Base-by-base conservation (phyloP, 2,113 vertebrate species). In the Pungitius pungitius region DNA sequence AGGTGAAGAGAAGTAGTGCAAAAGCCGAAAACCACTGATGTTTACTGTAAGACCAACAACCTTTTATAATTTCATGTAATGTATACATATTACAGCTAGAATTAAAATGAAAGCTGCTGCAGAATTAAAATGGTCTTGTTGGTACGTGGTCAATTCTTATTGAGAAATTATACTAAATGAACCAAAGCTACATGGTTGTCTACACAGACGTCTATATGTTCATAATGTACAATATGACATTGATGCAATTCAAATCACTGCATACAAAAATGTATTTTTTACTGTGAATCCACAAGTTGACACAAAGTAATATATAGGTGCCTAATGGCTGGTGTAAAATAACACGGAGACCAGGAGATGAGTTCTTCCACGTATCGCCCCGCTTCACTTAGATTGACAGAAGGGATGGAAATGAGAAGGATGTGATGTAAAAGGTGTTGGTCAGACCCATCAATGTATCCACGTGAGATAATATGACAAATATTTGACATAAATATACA, bases 1-100 rank as follows among this genome's bases (percentile, higher is more conserved):
- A 84, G 76, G 80, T 75, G 81, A 84, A 56, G 72, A 58, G 71
- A 84, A 82, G 67, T 40, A 63, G 69, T 59, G 82, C 42, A 73
- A 30, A 70, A 82, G 64, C 59, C 51, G n/a, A 73, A 74, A 62
- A 87, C 58, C 6, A 35, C 62, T 56, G 8, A 13, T 54, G 74
- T 72, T 71, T 72, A 69, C 58, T 64, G 37, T 3, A 61, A 79
- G 40, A 69, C 68, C 2, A 42, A 63, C 33, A 33, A 24, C 40
- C 5, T 60, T 9, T 72, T 62, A 60, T 8, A 42, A 65, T 58
- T 63, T 4, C 20, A n/a, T 33, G 54, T 58, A 30, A 30, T 30
- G 30, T 30, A 30, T 3, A 30, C 30, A 30, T 30, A 30, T 30
- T 30, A 30, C 30, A 30, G 30, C 30, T 30, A 30, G 30, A 30